Base-by-base conservation (phyloP, 2,888 invertebrate species). In the Drosophila planitibia region DNA sequence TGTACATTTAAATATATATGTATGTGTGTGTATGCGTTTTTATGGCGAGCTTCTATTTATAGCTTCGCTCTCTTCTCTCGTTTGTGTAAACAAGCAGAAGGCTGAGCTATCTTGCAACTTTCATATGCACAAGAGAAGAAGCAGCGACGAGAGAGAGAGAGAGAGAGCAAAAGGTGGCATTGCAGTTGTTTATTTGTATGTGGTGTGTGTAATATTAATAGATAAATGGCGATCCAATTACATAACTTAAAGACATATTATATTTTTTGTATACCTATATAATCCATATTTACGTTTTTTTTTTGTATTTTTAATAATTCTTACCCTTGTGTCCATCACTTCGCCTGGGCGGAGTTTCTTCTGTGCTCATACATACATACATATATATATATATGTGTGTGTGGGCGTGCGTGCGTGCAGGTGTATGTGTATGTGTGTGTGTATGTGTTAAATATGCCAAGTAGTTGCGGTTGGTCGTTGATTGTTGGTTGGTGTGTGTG, bases 261-360 rank as follows among this genome's bases (percentile, higher is more conserved):
- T 28, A 28, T 53, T 32, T 7, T 32, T 14, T 37, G 35, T 37
- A 12, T 55, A 25, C 35, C 22, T 37, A 35, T 35, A 32, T 54
- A 35, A 25, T 47, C 47, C 47, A 51, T 35, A 16, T 77, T 67
- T 72, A 59, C 57, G 70, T 4, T 47, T 47, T 47, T 22, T 25
- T 47, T 25, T 47, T 58, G 70, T 70, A 61, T 63, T 71, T 65
- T 59, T 51, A 53, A 70, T 70, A 62, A 47, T 47, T 82, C 94
- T 97, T 97, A 98, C 98, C 98, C 97, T 97, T 95, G 96, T 97
- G 94, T 98, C 98, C 95, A 97, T 94, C 94, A 98, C 97, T 96
- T 98, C 98, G 94, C 98, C 98, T 91, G 98, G 98, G 92, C 98
- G 97, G 94, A 98, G 97, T 96, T 97, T 92, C 89, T 92, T 91